Evolutionary conservation across 2,113 vertebrate genomes (phyloP).

Genomic region (Gymnorhina tibicen): DNA sequence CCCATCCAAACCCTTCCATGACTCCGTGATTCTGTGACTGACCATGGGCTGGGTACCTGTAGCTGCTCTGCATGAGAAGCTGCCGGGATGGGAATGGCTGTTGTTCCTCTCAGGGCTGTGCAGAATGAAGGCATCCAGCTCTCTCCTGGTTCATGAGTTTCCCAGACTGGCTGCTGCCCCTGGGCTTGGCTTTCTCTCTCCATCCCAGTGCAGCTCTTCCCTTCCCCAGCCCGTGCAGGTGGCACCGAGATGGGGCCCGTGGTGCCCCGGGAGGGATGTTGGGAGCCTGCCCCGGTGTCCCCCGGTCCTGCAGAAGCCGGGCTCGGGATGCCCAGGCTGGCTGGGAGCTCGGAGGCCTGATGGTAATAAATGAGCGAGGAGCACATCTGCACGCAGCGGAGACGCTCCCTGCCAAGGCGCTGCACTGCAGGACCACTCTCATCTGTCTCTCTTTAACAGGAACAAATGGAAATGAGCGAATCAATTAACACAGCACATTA

Average conservation of each 20-base stretch:
- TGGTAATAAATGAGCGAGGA: conserved; percentile 63
- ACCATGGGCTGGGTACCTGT: not conserved
- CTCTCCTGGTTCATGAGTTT: not conserved
- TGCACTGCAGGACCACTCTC: conserved; percentile 88
- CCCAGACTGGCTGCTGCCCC: not conserved
- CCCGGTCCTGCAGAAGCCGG: not conserved
- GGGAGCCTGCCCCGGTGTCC: not conserved
- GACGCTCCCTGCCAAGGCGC: conserved; percentile 78
- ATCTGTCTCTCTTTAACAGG: conserved; percentile 86
- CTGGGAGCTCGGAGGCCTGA: conserved; percentile 26
- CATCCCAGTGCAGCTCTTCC: not conserved
- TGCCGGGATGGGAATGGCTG: not conserved
- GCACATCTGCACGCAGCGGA: conserved; percentile 80
- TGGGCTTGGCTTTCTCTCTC: not conserved
- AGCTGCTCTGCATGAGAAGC: not conserved
- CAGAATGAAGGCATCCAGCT: not conserved
- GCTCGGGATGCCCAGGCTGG: not conserved
- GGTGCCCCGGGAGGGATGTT: not conserved
- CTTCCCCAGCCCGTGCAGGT: not conserved
- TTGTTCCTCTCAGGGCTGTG: not conserved
- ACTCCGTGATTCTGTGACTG: not conserved
- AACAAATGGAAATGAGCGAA: conserved; percentile 94
- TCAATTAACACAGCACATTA: conserved; percentile 92
- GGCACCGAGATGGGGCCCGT: not conserved
- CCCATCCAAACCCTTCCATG: not conserved